Base-by-base conservation (phyloP, 2,797 vertebrate genomes). In the Pseudochaenichthys georgianus region DNA sequence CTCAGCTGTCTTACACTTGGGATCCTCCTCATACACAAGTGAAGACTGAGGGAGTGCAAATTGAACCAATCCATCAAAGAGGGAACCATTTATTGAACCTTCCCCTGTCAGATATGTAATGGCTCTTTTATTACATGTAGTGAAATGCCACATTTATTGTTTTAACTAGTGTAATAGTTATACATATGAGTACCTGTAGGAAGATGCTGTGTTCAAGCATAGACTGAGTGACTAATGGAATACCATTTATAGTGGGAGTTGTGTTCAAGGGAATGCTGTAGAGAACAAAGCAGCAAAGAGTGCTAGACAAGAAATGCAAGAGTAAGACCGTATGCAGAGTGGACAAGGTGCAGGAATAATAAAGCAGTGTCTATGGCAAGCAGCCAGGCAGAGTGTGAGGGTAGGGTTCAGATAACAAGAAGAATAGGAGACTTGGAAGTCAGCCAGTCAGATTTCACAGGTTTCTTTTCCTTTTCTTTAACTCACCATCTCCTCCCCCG, bases 331-430 rank as follows among this genome's bases (percentile, higher is more conserved):
- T 82, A 81, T 83, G 80, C 83, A 70, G 70, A 84, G 77, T 63
- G 65, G 80, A 16, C 66, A 77, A 75, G 80, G 50, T 75, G 54
- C 74, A 83, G 78, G 90, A 92, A 90, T 92, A 93, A 94, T 93
- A 92, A 93, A 91, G 83, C 82, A 81, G 84, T 88, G 63, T 85
- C 21, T 78, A 81, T 93, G 93, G 89, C 90, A 78, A 67, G 59
- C 53, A 68, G 88, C 91, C 92, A 94, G 85, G 51, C 72, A 70
- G 80, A 90, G 90, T 90, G 86, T 92, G 87, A 89, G 87, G 90
- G 80, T 88, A 92, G 81, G 89, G 91, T 91, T 89, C 86, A 91
- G 88, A 92, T 92, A 87, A 92, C 92, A 90, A 88, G 85, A 93
- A 89, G 87, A 94, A 91, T 86, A 88, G 86, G 83, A 87, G 83